Base-by-base conservation (phyloP, 2,888 invertebrate genomes). In the Meghimatium bilineatum region DNA sequence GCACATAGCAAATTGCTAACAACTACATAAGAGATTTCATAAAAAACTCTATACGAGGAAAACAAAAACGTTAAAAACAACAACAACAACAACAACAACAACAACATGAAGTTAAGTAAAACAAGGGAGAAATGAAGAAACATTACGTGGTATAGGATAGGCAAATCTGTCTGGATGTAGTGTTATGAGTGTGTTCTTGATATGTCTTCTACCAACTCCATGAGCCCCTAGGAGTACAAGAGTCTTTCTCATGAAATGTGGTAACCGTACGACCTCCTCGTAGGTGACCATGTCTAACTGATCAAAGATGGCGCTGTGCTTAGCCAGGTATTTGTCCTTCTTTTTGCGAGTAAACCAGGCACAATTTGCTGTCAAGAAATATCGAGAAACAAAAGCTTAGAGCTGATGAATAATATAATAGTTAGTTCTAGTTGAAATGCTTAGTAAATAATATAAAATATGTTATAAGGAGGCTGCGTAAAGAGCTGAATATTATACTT, bases 201-300 rank as follows among this genome's bases (percentile, higher is more conserved):
- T 99, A 95, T 99, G 99, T 91, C 99, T 96, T 90, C 99, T 95
- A 79, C 99, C 99, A 86, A 99, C 99, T 87, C 99, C 99, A 94
- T 99, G 99, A 87, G 99, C 99, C 90, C 99, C 94, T 82, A 95
- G 90, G 69, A 95, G 92, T 26, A 95, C 95, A 82, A 95, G 90
- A 20, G 95, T 95, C 91, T 95, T 95, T 85, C 95, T 92, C 88
- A 94, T 93, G 90, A 95, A 95, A 75, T 92, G 91, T 94, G 98
- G 98, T 94, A 99, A 95, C 94, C 97, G 97, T 89, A 98, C 98
- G 92, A 99, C 99, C 95, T 99, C 99, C 94, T 99, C 99, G 93
- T 99, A 99, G 26, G 99, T 99, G 92, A 99, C 98, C 94, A 99
- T 96, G 95, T 99, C 99, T 93, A 99, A 96, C 95, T 99, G 99